phyloP scores from a whole-genome alignment of 30 jellyfish, hydroid and myxozoan species.

The Hydra vulgaris region DNA sequence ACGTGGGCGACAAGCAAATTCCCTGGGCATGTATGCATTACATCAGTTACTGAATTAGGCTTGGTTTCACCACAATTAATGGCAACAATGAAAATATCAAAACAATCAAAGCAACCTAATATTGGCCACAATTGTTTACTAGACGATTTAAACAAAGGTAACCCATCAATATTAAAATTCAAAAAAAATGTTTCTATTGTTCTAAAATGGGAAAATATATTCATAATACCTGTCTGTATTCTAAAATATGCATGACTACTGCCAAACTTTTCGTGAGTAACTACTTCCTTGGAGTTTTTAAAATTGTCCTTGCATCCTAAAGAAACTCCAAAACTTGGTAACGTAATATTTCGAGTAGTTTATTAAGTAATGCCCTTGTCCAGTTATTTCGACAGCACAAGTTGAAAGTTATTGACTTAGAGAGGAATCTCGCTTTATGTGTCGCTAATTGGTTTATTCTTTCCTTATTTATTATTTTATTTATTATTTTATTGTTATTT shows the following conservation, averaged over 20 bases:
- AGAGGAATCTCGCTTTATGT: not conserved
- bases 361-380: slow-evolving; percentile 10
- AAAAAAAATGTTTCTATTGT: not conserved
- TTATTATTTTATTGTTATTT: no score
- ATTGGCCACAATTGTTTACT: slow-evolving; percentile 38
- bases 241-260: slow-evolving; percentile 34
- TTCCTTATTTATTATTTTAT: no score
- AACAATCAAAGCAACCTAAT: slow-evolving; percentile 14
- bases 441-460: not conserved
- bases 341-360: slow-evolving; percentile 20
- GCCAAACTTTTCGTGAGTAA: slow-evolving; percentile 20
- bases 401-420: slow-evolving; percentile 1
- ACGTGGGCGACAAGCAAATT: slow-evolving; percentile 40
- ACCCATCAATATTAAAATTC: slow-evolving; percentile 26
- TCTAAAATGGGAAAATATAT: not conserved
- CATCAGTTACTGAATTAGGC: slow-evolving; percentile 12
- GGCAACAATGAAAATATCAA: slow-evolving; percentile 24
- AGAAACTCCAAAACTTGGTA: slow-evolving; percentile 33
- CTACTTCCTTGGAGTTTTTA: slow-evolving; percentile 9
- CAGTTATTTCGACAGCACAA: slow-evolving; percentile 31
- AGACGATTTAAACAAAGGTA: slow-evolving; percentile 25
- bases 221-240: slow-evolving; percentile 1
- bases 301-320: slow-evolving; percentile 29
- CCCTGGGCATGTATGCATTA: slow-evolving; percentile 26
- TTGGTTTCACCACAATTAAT: slow-evolving; percentile 28